Percentiles rank a stretch among this genome's conserved stretches.
These are phyloP conservation scores for Hippocampus barbouri DNA, from an alignment of 2,113 vertebrate species.

Conservation along the genomic window DNA sequence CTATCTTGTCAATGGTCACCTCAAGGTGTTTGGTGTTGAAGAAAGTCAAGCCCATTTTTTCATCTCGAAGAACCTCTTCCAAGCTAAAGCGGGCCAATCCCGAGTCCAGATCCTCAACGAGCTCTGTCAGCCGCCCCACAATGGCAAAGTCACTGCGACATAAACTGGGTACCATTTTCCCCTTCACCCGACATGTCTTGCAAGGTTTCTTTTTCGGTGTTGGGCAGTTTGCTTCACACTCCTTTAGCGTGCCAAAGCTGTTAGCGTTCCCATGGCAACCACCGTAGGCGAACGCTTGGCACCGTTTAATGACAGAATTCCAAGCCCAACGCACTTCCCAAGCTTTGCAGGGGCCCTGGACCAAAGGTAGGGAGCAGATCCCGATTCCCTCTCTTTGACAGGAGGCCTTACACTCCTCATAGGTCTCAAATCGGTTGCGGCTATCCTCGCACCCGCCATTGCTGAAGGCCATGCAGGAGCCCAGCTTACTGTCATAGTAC, in stretches of 20 bases:
- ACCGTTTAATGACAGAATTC: slow-evolving; percentile 81
- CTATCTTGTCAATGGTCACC: slow-evolving; percentile 84
- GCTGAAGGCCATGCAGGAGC: slow-evolving; percentile 81
- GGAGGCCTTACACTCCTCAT: slow-evolving; percentile 82
- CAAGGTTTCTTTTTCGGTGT: slow-evolving; percentile 78
- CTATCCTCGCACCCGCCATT: slow-evolving; percentile 77
- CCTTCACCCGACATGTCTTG: slow-evolving; percentile 80
- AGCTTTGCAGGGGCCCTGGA: slow-evolving; percentile 87
- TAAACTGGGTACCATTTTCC: slow-evolving; percentile 85
- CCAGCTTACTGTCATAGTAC: slow-evolving; percentile 81
- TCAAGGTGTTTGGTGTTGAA: slow-evolving; percentile 90
- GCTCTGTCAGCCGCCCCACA: slow-evolving; percentile 87
- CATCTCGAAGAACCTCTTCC: slow-evolving; percentile 87
- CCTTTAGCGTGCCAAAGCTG: slow-evolving; percentile 83
- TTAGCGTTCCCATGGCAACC: slow-evolving; percentile 92
- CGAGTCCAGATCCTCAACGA: slow-evolving; percentile 86
- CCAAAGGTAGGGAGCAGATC: slow-evolving; percentile 82
- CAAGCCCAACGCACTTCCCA: slow-evolving; percentile 93
- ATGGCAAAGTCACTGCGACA: slow-evolving; percentile 95
- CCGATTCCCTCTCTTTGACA: slow-evolving; percentile 77
- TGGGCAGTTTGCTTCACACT: slow-evolving; percentile 87
- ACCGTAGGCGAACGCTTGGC: slow-evolving; percentile 87
- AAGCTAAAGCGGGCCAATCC: slow-evolving; percentile 87
- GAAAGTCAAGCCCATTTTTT: slow-evolving; percentile 92
- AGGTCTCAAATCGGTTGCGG: slow-evolving; percentile 87